Conservation (phyloP, 2,888 invertebrate species). For the Xiphydria camelus region DNA sequence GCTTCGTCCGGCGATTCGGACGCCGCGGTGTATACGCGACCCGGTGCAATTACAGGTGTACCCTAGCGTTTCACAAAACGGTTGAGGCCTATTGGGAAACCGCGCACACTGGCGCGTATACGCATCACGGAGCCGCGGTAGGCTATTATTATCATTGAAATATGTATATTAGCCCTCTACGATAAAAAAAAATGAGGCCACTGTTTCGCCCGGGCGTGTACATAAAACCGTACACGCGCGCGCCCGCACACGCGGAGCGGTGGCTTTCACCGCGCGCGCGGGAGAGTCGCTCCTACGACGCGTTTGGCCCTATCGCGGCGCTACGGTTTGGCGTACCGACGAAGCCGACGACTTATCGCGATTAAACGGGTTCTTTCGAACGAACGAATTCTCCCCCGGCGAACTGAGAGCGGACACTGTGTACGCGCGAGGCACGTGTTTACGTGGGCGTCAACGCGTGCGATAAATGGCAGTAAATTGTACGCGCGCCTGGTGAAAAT, state of each 20-base stretch:
- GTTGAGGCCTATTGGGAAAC: background rate
- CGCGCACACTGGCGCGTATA: background rate
- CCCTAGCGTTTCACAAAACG: background rate
- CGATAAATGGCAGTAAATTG: no score
- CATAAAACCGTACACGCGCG: background rate
- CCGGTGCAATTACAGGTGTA: no score
- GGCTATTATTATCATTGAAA: conserved; percentile 16
- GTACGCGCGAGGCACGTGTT: no score
- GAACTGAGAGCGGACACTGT: no score
- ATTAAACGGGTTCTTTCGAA: conserved; percentile 26
- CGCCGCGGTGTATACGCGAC: no score
- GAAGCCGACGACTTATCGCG: conserved; percentile 17
- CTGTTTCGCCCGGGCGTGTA: conserved; percentile 7
- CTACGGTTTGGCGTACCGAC: background rate
- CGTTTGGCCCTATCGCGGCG: no score
- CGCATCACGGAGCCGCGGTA: background rate
- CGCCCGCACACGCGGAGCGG: background rate
- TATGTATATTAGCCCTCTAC: conserved; percentile 17
- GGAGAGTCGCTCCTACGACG: no score
- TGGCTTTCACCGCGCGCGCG: no score
- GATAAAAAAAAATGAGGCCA: conserved; percentile 27
- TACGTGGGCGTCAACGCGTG: no score
- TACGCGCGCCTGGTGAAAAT: no score
- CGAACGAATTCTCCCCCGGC: conserved; percentile 19
- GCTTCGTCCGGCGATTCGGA: no score